Conservation (phyloP, 2,888 invertebrate species). For the Cabera pusaria region DNA sequence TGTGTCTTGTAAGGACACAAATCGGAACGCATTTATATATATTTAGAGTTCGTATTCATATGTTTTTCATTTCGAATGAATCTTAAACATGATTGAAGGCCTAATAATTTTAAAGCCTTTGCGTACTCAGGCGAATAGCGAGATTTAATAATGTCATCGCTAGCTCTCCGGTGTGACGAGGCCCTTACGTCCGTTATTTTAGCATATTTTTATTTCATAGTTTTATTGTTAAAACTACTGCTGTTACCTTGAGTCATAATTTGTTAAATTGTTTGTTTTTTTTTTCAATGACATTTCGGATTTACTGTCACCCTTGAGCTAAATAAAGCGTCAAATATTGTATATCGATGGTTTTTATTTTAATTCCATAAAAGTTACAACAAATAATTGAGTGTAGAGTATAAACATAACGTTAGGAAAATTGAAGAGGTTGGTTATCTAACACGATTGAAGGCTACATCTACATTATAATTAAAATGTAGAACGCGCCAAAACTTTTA, state of each 20-base stretch:
- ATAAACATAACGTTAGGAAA: no score
- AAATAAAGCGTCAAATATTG: constrained; percentile 80
- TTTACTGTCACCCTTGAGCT: constrained; percentile 79
- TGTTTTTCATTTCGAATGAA: constrained; percentile 42
- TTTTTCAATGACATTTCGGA: constrained; percentile 78
- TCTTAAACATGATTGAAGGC: constrained; percentile 22
- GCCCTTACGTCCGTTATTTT: constrained; percentile 51
- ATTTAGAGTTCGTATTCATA: no score
- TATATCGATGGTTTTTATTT: constrained; percentile 68
- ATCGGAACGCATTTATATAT: no score
- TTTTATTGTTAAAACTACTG: constrained; percentile 79
- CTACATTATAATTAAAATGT: no score
- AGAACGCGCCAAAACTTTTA: no score
- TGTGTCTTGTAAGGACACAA: no score
- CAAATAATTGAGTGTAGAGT: no score
- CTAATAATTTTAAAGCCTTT: constrained; percentile 12
- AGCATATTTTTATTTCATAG: constrained; percentile 76
- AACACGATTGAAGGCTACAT: no score
- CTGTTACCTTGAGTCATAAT: constrained; percentile 82
- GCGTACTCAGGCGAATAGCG: constrained; percentile 2
- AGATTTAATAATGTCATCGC: constrained; percentile 3
- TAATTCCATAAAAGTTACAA: constrained; percentile 3
- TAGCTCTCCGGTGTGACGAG: constrained; percentile 12
- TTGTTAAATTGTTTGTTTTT: constrained; percentile 81
- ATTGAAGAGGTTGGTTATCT: no score